Evolutionary conservation across 2,113 vertebrate genomes (phyloP).

Genomic region (Coreoperca whiteheadi): DNA sequence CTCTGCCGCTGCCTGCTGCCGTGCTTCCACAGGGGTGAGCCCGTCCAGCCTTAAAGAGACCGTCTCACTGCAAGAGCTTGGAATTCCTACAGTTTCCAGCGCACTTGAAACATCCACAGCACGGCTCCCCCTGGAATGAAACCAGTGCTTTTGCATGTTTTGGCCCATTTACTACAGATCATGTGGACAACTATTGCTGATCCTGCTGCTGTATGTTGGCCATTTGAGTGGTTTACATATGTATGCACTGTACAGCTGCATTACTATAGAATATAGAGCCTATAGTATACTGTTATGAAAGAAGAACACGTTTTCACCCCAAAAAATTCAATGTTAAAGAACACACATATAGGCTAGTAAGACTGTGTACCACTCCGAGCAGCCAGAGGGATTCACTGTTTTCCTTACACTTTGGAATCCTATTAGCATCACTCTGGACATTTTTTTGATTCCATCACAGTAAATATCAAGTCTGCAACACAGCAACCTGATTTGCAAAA

Average conservation of each 20-base stretch:
- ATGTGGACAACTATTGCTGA: background rate
- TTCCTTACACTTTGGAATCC: background rate
- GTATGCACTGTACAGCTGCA: no score
- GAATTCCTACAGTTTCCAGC: background rate
- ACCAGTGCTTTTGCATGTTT: background rate
- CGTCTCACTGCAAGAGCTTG: background rate
- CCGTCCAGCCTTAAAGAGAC: slow-evolving; percentile 65
- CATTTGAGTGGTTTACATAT: background rate
- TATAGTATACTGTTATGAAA: background rate
- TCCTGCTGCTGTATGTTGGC: background rate
- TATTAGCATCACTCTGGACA: background rate
- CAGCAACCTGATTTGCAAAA: background rate
- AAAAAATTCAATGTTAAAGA: background rate
- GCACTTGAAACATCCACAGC: background rate
- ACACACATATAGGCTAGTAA: background rate
- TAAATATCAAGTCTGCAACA: background rate
- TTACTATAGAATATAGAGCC: no score
- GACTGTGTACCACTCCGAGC: background rate
- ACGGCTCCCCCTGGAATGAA: background rate
- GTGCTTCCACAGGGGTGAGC: slow-evolving; percentile 6
- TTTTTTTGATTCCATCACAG: background rate
- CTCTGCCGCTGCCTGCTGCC: slow-evolving; percentile 7
- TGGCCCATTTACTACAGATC: background rate
- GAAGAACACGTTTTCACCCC: background rate
- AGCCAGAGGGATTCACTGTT: background rate